These are phyloP conservation scores for Marcusenius ussheri DNA, from an alignment of 2,113 vertebrate genomes.

Conservation along the genomic window DNA sequence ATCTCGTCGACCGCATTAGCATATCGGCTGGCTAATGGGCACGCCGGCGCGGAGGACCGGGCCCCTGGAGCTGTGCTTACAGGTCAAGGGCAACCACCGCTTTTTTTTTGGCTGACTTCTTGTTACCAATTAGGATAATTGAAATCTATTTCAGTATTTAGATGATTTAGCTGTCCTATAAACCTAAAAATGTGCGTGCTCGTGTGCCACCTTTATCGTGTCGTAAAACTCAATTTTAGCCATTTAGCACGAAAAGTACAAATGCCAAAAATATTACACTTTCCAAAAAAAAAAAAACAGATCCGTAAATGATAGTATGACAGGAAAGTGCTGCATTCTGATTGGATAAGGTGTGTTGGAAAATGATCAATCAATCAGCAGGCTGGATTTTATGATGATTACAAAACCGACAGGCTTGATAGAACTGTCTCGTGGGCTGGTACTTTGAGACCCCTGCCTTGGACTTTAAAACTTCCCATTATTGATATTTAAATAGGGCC, in stretches of 20 bases:
- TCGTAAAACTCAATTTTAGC: neutral
- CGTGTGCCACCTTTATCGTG: neutral
- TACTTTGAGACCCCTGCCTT: conserved; percentile 3
- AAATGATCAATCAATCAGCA: neutral
- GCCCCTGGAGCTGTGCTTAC: neutral
- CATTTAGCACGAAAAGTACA: neutral
- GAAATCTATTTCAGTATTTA: conserved; percentile 12
- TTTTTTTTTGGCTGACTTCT: neutral
- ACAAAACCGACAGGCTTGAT: neutral
- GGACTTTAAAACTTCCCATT: conserved; percentile 11
- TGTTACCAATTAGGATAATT: conserved; percentile 5
- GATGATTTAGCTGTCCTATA: neutral
- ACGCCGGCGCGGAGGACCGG: too few species aligned
- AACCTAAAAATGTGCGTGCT: neutral
- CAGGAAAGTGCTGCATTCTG: neutral
- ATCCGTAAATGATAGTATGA: neutral
- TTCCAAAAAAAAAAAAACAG: neutral
- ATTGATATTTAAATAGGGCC: conserved; percentile 40
- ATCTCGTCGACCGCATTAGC: conserved; percentile 41
- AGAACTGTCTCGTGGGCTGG: neutral
- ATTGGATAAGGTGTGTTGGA: neutral
- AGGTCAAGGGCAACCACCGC: neutral
- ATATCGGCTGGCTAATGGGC: conserved; percentile 39
- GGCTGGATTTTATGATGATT: neutral
- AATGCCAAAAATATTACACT: neutral